Conservation (phyloP, 1,140 invertebrate genomes). For the Elysia chlorotica region DNA sequence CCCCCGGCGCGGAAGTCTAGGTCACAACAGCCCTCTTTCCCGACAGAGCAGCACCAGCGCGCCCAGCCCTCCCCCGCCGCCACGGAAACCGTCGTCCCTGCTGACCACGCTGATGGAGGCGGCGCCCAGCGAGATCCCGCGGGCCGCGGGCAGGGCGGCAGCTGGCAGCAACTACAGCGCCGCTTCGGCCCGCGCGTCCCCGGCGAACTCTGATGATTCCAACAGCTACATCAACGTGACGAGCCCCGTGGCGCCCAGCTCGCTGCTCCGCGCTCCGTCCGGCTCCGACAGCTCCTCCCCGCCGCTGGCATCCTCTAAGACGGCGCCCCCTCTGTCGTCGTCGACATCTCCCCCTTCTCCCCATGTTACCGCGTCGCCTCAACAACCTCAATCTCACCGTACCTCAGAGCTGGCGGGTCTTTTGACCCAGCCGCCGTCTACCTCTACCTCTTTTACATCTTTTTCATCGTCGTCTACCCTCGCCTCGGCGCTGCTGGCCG, state of each 20-base stretch:
- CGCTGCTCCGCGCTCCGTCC: not conserved
- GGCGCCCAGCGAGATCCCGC: no score
- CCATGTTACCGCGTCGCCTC: no score
- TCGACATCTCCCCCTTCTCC: no score
- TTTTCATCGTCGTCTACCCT: not conserved
- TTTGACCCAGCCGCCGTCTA: no score
- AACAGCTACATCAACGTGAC: conserved; percentile 7
- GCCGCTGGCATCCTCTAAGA: not conserved
- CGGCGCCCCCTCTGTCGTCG: no score
- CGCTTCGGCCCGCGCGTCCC: no score
- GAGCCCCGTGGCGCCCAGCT: not conserved
- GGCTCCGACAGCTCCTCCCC: not conserved
- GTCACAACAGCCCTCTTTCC: not conserved
- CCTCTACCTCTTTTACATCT: no score
- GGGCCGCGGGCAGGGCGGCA: not conserved
- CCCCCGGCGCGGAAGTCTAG: not conserved
- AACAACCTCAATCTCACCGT: not conserved
- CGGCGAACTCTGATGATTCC: not conserved
- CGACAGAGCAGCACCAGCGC: no score
- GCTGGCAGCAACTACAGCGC: not conserved
- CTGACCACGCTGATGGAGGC: not conserved
- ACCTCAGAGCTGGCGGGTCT: not conserved
- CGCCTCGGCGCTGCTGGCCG: not conserved
- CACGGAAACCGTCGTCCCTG: not conserved
- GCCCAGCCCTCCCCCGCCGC: not conserved